These are phyloP conservation scores for Ennomos erosarius DNA, from an alignment of 2,888 invertebrate genomes.

Conservation along the genomic window DNA sequence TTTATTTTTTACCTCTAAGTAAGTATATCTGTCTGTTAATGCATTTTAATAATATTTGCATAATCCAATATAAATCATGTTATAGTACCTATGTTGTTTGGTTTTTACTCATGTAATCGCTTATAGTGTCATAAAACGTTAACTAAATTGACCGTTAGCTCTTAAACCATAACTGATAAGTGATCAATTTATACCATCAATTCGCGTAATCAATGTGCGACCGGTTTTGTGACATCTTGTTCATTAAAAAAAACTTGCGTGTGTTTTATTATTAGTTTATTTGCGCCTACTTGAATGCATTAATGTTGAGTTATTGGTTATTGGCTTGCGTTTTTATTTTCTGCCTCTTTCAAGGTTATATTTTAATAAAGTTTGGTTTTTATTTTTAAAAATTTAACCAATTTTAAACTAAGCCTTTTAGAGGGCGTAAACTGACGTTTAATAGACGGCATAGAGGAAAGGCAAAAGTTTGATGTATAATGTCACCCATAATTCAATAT, in stretches of 20 bases:
- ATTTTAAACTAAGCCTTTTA: too few relatives aligned
- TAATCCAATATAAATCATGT: too few relatives aligned
- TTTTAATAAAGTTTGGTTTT: too few relatives aligned
- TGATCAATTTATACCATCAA: slow-evolving; percentile 49
- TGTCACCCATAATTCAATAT: too few relatives aligned
- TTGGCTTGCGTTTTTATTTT: slow-evolving; percentile 1
- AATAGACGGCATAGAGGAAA: too few relatives aligned
- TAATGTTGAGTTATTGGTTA: slow-evolving; percentile 20
- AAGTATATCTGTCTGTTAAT: too few relatives aligned
- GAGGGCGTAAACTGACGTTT: too few relatives aligned
- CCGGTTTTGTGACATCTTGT: slow-evolving; percentile 40
- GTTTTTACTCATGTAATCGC: not conserved
- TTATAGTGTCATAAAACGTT: not conserved
- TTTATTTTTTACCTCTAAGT: too few relatives aligned
- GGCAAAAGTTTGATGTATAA: too few relatives aligned
- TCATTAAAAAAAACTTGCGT: slow-evolving; percentile 21
- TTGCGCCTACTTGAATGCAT: slow-evolving; percentile 21
- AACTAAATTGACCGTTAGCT: slow-evolving; percentile 2
- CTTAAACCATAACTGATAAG: slow-evolving; percentile 49
- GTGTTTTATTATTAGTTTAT: slow-evolving; percentile 21
- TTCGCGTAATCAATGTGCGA: slow-evolving; percentile 53
- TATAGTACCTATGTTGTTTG: too few relatives aligned
- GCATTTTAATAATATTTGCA: too few relatives aligned
- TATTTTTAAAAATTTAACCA: too few relatives aligned
- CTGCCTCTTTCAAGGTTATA: not conserved